Evolutionary conservation across 2,113 vertebrate genomes (phyloP).

Genomic region (Lepidothrix coronata): DNA sequence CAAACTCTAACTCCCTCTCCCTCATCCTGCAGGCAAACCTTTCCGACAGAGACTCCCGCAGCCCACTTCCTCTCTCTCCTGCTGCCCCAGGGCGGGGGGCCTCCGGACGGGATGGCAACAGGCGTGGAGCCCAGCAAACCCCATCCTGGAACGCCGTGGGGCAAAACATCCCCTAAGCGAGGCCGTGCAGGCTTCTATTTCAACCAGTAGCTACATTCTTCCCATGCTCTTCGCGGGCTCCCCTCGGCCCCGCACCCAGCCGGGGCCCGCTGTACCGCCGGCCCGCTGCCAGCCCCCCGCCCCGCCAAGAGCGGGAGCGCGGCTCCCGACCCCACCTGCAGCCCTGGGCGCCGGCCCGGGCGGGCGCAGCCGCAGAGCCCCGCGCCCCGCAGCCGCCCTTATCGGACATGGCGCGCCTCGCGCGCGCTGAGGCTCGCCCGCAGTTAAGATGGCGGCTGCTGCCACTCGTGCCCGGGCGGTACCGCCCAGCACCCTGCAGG

Average conservation of each 20-base stretch:
- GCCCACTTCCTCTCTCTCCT: fast-evolving
- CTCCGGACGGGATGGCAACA: fast-evolving
- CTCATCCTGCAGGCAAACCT: background rate
- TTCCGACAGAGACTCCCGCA: fast-evolving
- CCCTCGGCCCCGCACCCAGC: fast-evolving
- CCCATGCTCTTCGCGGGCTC: fast-evolving
- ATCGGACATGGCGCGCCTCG: background rate
- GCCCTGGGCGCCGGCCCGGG: background rate
- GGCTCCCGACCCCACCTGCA: background rate
- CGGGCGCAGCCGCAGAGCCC: background rate
- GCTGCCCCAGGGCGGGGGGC: fast-evolving
- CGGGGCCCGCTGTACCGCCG: fast-evolving
- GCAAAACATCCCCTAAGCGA: background rate
- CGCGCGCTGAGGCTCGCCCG: background rate
- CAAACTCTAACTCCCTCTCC: background rate
- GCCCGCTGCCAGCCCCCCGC: background rate
- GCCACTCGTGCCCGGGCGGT: fast-evolving
- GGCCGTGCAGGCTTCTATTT: background rate
- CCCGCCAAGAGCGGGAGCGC: too few relatives aligned
- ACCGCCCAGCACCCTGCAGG: background rate
- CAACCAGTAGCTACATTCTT: fast-evolving
- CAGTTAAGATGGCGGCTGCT: background rate
- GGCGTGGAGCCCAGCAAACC: fast-evolving
- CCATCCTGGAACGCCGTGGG: background rate
- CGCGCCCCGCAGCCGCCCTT: background rate